These are phyloP conservation scores for Sternotherus odoratus DNA, from an alignment of 2,797 vertebrate genomes.

Conservation along the genomic window DNA sequence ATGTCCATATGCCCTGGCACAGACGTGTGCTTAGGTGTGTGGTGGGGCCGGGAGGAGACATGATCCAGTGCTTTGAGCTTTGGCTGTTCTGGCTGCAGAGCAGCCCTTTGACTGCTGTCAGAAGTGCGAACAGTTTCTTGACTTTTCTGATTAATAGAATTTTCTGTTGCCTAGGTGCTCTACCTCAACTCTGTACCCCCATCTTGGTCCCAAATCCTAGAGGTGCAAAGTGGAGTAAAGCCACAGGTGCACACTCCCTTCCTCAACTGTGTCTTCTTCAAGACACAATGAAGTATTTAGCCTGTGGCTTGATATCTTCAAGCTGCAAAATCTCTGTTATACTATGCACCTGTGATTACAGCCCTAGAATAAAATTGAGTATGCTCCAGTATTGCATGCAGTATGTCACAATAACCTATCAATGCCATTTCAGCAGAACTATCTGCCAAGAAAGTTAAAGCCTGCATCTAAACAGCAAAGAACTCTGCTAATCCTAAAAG, in stretches of 20 bases:
- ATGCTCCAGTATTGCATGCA: accelerated
- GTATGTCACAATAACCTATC: neutral
- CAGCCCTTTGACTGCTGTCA: neutral
- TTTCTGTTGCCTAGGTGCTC: neutral
- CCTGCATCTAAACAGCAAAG: neutral
- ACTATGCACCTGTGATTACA: neutral
- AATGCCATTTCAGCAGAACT: neutral
- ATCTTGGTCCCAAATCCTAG: neutral
- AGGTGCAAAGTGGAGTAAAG: neutral
- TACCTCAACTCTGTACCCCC: neutral
- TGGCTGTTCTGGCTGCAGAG: neutral
- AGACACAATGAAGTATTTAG: neutral
- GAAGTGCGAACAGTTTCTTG: neutral
- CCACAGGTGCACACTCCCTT: neutral
- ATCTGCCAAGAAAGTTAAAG: neutral
- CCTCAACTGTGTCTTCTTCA: neutral
- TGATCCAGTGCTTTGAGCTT: neutral
- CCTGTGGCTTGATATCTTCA: accelerated
- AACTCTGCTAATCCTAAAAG: conserved; percentile 11
- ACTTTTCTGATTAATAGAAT: neutral
- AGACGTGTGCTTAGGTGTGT: neutral
- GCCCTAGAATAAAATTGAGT: neutral
- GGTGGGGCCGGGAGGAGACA: neutral
- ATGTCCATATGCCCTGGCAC: neutral
- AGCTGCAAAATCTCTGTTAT: neutral